Conservation (phyloP, 2,797 vertebrate genomes). For the Mus spretus region DNA sequence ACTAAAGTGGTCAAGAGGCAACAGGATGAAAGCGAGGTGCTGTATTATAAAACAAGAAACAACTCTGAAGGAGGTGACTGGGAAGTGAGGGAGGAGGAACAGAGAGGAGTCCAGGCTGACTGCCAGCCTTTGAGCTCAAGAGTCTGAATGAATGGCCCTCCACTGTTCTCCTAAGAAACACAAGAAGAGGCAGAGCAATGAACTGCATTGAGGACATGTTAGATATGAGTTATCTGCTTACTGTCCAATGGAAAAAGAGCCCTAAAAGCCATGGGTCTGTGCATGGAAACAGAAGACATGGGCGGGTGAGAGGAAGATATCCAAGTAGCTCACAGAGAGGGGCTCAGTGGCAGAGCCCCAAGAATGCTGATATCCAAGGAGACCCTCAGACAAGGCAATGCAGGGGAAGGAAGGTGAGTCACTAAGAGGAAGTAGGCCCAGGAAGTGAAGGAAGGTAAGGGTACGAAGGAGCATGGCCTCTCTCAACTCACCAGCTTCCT, state of each 20-base stretch:
- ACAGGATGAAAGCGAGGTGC: neutral
- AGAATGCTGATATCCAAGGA: neutral
- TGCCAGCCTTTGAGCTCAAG: neutral
- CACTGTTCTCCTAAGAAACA: neutral
- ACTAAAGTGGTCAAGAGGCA: neutral
- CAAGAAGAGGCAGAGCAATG: neutral
- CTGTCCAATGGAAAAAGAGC: neutral
- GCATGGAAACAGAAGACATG: neutral
- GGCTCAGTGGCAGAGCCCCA: neutral
- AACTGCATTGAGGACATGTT: neutral
- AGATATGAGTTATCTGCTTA: neutral
- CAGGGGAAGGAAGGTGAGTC: neutral
- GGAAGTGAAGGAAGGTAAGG: neutral
- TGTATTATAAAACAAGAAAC: slow-evolving; percentile 30
- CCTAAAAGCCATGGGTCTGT: neutral
- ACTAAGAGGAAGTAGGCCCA: neutral
- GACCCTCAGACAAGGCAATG: neutral
- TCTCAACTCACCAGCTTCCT: neutral
- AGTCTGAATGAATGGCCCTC: neutral
- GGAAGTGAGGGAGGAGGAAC: neutral
- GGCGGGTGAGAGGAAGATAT: neutral
- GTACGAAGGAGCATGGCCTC: accelerated
- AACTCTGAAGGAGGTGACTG: slow-evolving; percentile 45
- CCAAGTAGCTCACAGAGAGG: neutral
- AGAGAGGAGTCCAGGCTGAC: neutral